Conservation (phyloP, 2,113 vertebrate species). For the Numida meleagris region DNA sequence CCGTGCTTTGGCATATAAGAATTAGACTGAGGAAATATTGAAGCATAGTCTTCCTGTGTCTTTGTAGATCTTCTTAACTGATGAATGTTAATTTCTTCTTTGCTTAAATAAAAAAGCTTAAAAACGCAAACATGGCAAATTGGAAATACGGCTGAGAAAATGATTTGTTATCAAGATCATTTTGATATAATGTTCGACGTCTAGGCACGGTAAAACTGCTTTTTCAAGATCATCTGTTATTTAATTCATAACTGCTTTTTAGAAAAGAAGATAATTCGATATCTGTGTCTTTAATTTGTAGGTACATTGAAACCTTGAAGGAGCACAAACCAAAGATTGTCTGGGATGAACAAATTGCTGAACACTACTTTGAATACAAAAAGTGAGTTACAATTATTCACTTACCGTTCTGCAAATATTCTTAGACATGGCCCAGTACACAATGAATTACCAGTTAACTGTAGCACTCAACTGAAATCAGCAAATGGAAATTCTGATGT, state of each 20-base stretch:
- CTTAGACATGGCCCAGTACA: neutral
- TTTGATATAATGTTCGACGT: neutral
- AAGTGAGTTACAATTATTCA: conserved; percentile 78
- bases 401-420: neutral
- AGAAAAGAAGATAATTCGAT: neutral
- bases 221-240: neutral
- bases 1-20: neutral
- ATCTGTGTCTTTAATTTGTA: conserved; percentile 56
- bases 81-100: neutral
- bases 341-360: conserved; percentile 90
- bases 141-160: neutral
- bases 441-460: neutral
- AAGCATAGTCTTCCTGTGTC: neutral
- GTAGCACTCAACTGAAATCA: neutral
- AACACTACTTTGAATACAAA: conserved; percentile 94
- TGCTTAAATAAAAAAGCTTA: neutral
- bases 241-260: neutral
- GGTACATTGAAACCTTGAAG: conserved; percentile 91
- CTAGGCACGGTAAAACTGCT: neutral
- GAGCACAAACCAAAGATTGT: conserved; percentile 88
- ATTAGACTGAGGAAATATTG: neutral
- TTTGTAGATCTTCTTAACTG: neutral
- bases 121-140: neutral
- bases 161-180: neutral
- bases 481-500: neutral